Percentiles rank a stretch among this genome's conserved stretches.
Conservation (phyloP, 1,140 invertebrate genomes). For the Drosophila navojoa region DNA sequence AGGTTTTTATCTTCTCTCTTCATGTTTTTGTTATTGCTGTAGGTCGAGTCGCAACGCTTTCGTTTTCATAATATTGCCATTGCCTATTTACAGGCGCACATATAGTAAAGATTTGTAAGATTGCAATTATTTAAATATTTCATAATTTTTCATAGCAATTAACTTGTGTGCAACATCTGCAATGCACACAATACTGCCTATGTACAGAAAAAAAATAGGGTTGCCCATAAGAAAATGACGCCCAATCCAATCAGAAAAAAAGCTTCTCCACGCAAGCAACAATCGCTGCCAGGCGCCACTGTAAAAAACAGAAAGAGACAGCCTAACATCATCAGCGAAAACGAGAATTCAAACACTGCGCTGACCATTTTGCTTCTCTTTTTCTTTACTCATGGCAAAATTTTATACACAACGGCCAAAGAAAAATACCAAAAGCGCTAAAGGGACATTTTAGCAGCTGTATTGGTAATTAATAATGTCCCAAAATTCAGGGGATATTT, state of each 20-base stretch:
- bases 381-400: neutral
- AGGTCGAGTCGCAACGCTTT: slow-evolving; percentile 49
- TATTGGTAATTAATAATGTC: neutral
- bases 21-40: slow-evolving; percentile 49
- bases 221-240: slow-evolving; percentile 1
- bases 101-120: neutral
- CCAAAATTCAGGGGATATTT: no score
- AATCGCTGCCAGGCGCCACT: slow-evolving; percentile 1
- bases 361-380: neutral
- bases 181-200: slow-evolving; percentile 7
- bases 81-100: slow-evolving; percentile 56
- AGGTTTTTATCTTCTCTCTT: slow-evolving; percentile 7
- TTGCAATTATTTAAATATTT: neutral
- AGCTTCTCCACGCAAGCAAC: slow-evolving; percentile 14
- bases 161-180: neutral
- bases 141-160: slow-evolving; percentile 7
- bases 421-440: neutral
- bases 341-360: neutral
- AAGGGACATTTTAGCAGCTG: neutral
- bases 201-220: slow-evolving; percentile 6
- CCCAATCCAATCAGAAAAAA: slow-evolving; percentile 17
- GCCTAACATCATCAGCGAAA: neutral
- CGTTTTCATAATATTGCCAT: slow-evolving; percentile 38
- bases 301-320: neutral
- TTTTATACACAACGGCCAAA: neutral